A percentile compares a stretch with the other conserved stretches of the same genome.
These are phyloP conservation scores for Caenorhabditis sp. DNA, from an alignment of 2,888 invertebrate species.

Conservation along the genomic window DNA sequence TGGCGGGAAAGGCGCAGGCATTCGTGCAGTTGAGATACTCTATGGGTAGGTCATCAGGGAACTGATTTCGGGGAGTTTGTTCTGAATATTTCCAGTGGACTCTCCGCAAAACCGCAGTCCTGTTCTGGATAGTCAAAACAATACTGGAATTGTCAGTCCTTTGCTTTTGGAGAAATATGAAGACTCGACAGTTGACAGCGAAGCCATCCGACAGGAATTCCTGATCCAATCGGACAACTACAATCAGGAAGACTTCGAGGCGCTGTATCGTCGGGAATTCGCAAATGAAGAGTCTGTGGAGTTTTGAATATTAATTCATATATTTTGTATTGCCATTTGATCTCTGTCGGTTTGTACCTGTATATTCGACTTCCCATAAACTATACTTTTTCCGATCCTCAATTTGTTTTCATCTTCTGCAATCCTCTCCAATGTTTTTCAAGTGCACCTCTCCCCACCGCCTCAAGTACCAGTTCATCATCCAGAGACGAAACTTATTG, in stretches of 20 bases:
- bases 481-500: conserved; percentile 40
- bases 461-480: conserved; percentile 35
- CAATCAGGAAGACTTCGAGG: conserved; percentile 47
- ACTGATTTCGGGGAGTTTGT: neutral
- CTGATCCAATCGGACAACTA: conserved; percentile 30
- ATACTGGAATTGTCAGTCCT: neutral
- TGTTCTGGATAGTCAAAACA: conserved; percentile 15
- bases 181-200: conserved; percentile 39
- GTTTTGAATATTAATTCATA: neutral
- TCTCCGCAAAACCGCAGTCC: conserved; percentile 40
- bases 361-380: no score
- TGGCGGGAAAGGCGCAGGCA: conserved; percentile 57
- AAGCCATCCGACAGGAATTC: conserved; percentile 41
- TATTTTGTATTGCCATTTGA: neutral
- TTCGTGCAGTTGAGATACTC: conserved; percentile 63
- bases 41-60: conserved; percentile 8
- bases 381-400: neutral
- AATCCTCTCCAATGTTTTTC: conserved; percentile 39
- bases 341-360: no score
- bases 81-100: conserved; percentile 30
- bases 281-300: conserved; percentile 11
- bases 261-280: conserved; percentile 39
- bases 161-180: conserved; percentile 42
- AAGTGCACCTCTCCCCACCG: conserved; percentile 19
- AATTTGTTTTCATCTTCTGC: neutral